Percentiles rank a stretch among this genome's conserved stretches.
Evolutionary conservation across 1,140 invertebrate species (phyloP).

Genomic region (Zaprionus inermis): DNA sequence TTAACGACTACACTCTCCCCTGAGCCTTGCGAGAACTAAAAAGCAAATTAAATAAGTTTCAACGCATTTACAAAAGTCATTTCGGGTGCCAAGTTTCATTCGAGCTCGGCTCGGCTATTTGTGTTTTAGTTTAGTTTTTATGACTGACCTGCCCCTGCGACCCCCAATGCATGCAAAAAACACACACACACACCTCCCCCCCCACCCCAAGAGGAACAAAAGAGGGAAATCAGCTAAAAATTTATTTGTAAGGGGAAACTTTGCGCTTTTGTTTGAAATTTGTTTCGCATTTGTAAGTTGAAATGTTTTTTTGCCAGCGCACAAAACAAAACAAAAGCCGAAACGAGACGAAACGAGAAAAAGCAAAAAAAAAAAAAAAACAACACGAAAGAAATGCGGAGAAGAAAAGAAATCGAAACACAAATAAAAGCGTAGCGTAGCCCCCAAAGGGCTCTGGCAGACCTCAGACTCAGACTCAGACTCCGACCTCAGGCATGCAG

Average conservation of each 20-base stretch:
- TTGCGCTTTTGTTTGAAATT: constrained; percentile 81
- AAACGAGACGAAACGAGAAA: constrained; percentile 10
- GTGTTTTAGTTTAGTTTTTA: constrained; percentile 79
- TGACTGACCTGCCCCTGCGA: constrained; percentile 19
- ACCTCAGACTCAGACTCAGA: constrained; percentile 36
- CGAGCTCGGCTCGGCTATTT: constrained; percentile 59
- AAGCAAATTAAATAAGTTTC: constrained; percentile 81
- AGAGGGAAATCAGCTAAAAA: constrained; percentile 71
- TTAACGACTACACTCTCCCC: not conserved
- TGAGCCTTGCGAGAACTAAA: constrained; percentile 29
- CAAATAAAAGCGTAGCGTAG: constrained; percentile 67
- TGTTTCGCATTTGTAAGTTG: constrained; percentile 82
- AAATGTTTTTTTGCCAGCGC: constrained; percentile 71
- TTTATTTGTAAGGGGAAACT: constrained; percentile 67
- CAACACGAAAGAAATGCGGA: constrained; percentile 17
- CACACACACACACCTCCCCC: constrained; percentile 44
- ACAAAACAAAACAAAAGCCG: constrained; percentile 47
- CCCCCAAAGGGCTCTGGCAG: constrained; percentile 34
- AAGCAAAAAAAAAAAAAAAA: constrained; percentile 22
- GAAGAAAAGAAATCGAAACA: constrained; percentile 58
- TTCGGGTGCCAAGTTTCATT: constrained; percentile 67
- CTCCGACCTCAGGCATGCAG: constrained; percentile 43
- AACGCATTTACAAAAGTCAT: constrained; percentile 80
- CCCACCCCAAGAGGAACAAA: constrained; percentile 15
- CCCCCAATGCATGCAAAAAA: constrained; percentile 60